phyloP scores from a whole-genome alignment of 1,140 invertebrate species.

The Orius laevigatus region DNA sequence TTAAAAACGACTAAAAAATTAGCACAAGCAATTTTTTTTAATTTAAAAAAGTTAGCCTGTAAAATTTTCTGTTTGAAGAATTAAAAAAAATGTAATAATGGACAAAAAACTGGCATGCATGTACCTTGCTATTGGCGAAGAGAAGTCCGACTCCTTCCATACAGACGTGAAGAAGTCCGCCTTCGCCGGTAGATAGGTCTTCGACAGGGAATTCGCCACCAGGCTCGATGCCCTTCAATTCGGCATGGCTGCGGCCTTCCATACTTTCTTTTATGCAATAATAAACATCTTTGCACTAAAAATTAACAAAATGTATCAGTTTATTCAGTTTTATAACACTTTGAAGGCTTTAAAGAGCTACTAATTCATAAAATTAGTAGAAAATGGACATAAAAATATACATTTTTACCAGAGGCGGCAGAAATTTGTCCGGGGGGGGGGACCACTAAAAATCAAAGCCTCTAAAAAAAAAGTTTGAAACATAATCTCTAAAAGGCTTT shows the following conservation, averaged over 20 bases:
- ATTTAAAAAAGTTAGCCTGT: not conserved
- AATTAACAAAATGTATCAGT: constrained; percentile 16
- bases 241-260: constrained; percentile 70
- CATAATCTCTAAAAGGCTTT: no score
- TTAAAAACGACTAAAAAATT: constrained; percentile 12
- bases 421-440: no score
- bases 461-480: no score
- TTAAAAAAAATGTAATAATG: not conserved
- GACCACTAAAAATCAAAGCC: no score
- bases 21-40: constrained; percentile 5
- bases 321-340: no score
- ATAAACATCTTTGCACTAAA: constrained; percentile 95
- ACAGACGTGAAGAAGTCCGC: constrained; percentile 94
- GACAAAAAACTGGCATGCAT: constrained; percentile 8
- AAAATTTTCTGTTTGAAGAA: not conserved
- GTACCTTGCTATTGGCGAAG: constrained; percentile 98
- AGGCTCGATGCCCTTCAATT: constrained; percentile 58
- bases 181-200: constrained; percentile 89
- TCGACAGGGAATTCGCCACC: constrained; percentile 98
- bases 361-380: no score
- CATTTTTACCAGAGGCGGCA: no score
- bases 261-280: constrained; percentile 98
- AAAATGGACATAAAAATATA: no score
- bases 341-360: no score
- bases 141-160: constrained; percentile 97